phyloP scores from a whole-genome alignment of 2,888 invertebrate species.

The Lithophane leautieri region DNA sequence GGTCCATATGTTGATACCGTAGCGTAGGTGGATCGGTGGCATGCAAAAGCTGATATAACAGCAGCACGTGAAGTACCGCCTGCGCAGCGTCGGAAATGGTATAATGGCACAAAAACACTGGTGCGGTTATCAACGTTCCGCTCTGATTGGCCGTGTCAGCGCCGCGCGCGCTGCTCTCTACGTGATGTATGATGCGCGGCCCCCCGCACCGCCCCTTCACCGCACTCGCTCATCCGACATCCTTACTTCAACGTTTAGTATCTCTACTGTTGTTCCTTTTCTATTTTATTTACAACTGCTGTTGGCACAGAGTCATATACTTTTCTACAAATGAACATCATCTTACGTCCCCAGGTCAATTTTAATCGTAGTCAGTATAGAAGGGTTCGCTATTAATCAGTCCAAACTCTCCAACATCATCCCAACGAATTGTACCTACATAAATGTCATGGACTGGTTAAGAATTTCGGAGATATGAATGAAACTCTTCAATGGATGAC shows the following conservation, averaged over 20 bases:
- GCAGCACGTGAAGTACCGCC: conserved; percentile 48
- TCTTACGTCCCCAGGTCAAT: not conserved
- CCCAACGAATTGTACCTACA: not conserved
- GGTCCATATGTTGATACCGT: not conserved
- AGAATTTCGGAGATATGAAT: not conserved
- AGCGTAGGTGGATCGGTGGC: not conserved
- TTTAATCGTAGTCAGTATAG: not conserved
- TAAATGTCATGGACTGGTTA: not conserved
- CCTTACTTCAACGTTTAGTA: conserved; percentile 59
- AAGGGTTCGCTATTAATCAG: not conserved
- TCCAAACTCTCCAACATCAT: not conserved
- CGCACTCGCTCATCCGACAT: conserved; percentile 49
- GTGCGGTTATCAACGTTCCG: conserved; percentile 77
- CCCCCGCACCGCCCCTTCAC: not conserved
- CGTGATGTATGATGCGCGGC: conserved; percentile 53
- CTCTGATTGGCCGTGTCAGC: conserved; percentile 78
- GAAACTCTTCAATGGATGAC: not conserved
- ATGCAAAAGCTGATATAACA: conserved; percentile 42
- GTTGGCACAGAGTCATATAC: not conserved
- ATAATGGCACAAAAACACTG: conserved; percentile 69
- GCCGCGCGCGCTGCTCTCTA: conserved; percentile 66
- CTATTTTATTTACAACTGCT: conserved; percentile 28
- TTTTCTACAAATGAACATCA: not conserved
- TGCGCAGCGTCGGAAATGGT: conserved; percentile 64
- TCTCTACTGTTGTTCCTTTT: conserved; percentile 52